phyloP scores from a whole-genome alignment of 1,140 invertebrate species.

The Eurosta solidaginis region DNA sequence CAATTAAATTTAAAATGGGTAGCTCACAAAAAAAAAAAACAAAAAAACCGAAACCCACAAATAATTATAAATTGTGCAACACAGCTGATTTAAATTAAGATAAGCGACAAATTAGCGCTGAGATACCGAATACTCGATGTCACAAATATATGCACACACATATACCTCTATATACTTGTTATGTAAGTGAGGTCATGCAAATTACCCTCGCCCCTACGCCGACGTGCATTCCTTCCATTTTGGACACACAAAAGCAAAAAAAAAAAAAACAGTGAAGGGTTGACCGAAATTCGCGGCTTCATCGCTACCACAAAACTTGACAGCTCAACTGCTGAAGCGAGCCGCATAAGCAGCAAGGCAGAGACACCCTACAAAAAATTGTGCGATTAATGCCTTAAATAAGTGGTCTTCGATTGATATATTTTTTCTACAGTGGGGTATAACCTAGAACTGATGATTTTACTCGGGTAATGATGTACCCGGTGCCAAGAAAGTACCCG shows the following conservation, averaged over 20 bases:
- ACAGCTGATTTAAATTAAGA: constrained; percentile 34
- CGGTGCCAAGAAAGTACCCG: too few relatives aligned
- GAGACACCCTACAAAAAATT: too few relatives aligned
- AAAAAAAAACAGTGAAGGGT: background rate
- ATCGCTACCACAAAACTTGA: constrained; percentile 19
- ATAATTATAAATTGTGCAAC: background rate
- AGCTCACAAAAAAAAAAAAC: background rate
- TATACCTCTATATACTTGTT: background rate
- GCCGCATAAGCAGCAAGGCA: background rate
- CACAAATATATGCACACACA: background rate
- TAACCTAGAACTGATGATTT: too few relatives aligned
- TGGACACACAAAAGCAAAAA: background rate
- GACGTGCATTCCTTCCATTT: background rate
- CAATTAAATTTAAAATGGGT: constrained; percentile 23
- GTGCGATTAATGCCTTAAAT: too few relatives aligned
- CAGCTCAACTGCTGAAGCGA: background rate
- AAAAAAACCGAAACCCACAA: background rate
- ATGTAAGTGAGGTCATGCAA: constrained; percentile 6
- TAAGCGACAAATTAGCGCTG: constrained; percentile 38
- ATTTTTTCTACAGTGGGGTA: too few relatives aligned
- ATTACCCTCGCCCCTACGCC: background rate
- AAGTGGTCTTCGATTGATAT: too few relatives aligned
- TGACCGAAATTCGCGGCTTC: constrained; percentile 19
- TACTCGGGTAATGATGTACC: too few relatives aligned
- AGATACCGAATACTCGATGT: background rate